Evolutionary conservation across 2,888 invertebrate species (phyloP), one percentile per base, ranked within the genome.

Genomic region (Limnephilus auricula): DNA sequence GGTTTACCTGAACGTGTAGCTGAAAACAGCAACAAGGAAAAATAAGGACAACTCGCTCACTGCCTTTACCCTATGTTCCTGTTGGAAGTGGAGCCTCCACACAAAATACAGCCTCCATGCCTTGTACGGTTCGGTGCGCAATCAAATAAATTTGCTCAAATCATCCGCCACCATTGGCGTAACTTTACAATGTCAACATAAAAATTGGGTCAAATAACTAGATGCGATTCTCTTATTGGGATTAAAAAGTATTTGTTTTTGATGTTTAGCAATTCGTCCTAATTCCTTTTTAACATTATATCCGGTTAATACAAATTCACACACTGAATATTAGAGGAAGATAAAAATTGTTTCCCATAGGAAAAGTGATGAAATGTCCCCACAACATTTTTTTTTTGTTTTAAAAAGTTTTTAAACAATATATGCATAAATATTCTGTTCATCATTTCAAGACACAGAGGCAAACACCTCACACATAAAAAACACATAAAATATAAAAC

Each of bases 71-170:
- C 65, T n/a, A n/a, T 65, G 2, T 50, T 6, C 18, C 50, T 65
- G 65, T 65, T 65, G 18, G 18, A 50, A 65, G 65, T 65, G 25
- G 65, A 65, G n/a, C 65, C 65, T 65, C 65, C 65, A 25, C 9
- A 65, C 65, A 65, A 4, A 65, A 25, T 65, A 65, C 65, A 65
- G 65, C 65, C 25, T 25, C 82, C 15, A 32, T 32, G 82, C 82
- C 34, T 82, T 25, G 82, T 82, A 32, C 32, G 82, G 82, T 34
- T 32, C 34, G 82, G 82, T 82, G 82, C 31, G 32, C 34, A 82
- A 82, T 82, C 82, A 82, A 32, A 82, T 82, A 34, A 82, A 82
- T 82, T 82, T 31, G 82, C 32, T 34, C 31, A 32, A 25, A 37
- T 82, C 82, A 82, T 25, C 31, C 37, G 34, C 82, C 18, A 34